Conservation (phyloP, 2,113 vertebrate genomes). For the Poecile atricapillus region DNA sequence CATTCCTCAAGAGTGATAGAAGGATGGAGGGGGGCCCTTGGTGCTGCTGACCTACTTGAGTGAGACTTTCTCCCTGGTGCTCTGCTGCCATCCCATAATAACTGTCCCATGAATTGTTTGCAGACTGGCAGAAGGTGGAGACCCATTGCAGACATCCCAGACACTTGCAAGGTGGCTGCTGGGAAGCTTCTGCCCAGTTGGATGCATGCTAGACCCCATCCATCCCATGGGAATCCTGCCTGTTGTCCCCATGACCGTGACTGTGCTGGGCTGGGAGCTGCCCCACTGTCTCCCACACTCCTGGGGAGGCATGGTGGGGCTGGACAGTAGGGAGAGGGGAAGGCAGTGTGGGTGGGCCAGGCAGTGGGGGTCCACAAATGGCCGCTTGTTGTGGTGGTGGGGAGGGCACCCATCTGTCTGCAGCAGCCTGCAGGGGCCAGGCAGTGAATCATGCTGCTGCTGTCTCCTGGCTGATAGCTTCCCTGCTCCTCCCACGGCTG, state of each 20-base stretch:
- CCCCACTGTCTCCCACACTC: rapidly evolving
- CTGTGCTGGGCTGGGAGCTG: rapidly evolving
- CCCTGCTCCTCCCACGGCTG: constrained; percentile 25
- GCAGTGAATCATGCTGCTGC: constrained; percentile 51
- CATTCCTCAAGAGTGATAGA: background rate
- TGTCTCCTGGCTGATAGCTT: constrained; percentile 55
- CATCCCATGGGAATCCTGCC: background rate
- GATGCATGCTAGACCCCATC: background rate
- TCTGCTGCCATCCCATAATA: background rate
- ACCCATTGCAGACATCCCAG: rapidly evolving
- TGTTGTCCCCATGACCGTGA: rapidly evolving
- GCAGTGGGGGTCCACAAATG: rapidly evolving
- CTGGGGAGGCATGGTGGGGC: background rate
- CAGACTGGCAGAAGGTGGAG: background rate
- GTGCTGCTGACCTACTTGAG: background rate
- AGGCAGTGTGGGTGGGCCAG: background rate
- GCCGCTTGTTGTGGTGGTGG: background rate
- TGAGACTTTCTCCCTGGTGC: background rate
- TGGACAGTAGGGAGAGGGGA: background rate
- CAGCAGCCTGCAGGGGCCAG: background rate
- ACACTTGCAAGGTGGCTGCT: background rate
- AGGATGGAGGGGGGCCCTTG: background rate
- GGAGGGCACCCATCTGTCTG: background rate
- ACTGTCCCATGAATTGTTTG: background rate
- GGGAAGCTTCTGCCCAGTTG: background rate